phyloP scores from a whole-genome alignment of 2,888 invertebrate genomes.

The Muscina levida region DNA sequence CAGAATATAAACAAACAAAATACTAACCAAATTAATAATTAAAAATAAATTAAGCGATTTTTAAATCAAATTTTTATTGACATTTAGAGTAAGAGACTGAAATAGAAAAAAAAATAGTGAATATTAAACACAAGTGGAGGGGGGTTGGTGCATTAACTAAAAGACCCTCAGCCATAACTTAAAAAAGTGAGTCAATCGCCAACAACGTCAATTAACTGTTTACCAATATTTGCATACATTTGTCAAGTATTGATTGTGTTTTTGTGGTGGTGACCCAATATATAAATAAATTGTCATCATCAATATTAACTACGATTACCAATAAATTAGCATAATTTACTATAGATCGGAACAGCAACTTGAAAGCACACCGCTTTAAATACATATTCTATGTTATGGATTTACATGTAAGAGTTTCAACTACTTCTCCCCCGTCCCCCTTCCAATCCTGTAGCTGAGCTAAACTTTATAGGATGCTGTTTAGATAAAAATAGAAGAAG shows the following conservation, averaged over 20 bases:
- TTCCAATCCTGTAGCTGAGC: too few species aligned
- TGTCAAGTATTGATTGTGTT: constrained; percentile 39
- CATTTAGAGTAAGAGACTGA: not conserved
- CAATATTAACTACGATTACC: not conserved
- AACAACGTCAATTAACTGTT: too few species aligned
- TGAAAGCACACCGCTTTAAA: too few species aligned
- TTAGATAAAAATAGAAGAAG: too few species aligned
- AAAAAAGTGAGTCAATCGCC: too few species aligned
- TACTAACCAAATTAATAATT: constrained; percentile 11
- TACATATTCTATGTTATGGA: constrained; percentile 31
- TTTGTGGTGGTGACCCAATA: not conserved
- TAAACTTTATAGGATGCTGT: too few species aligned
- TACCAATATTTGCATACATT: too few species aligned
- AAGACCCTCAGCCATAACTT: too few species aligned
- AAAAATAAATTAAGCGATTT: not conserved
- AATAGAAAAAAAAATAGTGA: not conserved
- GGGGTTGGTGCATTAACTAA: too few species aligned
- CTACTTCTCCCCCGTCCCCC: too few species aligned
- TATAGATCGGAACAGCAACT: too few species aligned
- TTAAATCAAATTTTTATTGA: not conserved
- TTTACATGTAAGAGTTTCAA: constrained; percentile 36
- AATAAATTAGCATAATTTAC: too few species aligned
- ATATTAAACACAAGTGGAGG: not conserved
- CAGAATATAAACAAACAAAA: constrained; percentile 13
- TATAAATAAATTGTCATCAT: not conserved